Conservation (phyloP, 1,140 invertebrate genomes). For the Grapholita molesta region DNA sequence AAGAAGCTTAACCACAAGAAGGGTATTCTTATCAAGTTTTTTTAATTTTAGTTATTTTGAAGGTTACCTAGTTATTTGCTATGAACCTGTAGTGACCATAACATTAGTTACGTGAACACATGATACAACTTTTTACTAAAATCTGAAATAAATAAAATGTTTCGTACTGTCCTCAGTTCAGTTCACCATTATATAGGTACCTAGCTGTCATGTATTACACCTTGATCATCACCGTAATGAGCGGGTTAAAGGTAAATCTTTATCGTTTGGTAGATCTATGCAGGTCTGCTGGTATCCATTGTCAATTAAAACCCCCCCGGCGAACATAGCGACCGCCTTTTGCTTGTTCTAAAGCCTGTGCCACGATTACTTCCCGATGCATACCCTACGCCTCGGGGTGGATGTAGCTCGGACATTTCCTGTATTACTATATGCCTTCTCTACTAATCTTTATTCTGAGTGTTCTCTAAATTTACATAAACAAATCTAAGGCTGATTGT, state of each 20-base stretch:
- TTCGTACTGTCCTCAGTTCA: background rate
- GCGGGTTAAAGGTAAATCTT: slow-evolving; percentile 49
- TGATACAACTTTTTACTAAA: no score
- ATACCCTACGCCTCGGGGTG: slow-evolving; percentile 59
- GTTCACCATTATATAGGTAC: no score
- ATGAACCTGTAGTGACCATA: no score
- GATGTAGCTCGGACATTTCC: slow-evolving; percentile 65
- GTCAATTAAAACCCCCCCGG: slow-evolving; percentile 64
- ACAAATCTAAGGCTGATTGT: slow-evolving; percentile 57
- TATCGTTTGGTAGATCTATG: slow-evolving; percentile 41
- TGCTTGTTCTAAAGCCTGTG: slow-evolving; percentile 62
- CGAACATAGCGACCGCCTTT: slow-evolving; percentile 57
- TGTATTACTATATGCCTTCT: slow-evolving; percentile 59
- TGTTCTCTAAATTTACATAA: slow-evolving; percentile 66
- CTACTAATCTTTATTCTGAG: slow-evolving; percentile 53
- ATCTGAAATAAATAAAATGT: no score
- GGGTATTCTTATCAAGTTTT: no score
- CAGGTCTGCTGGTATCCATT: slow-evolving; percentile 48
- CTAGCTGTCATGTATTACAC: background rate
- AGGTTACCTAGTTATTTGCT: no score
- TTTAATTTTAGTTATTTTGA: no score
- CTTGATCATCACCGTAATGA: slow-evolving; percentile 28
- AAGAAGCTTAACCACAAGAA: no score
- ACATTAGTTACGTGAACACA: no score
- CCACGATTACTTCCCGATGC: slow-evolving; percentile 63